These are phyloP conservation scores for Xiphorhynchus elegans DNA, from an alignment of 2,113 vertebrate genomes.

Conservation along the genomic window DNA sequence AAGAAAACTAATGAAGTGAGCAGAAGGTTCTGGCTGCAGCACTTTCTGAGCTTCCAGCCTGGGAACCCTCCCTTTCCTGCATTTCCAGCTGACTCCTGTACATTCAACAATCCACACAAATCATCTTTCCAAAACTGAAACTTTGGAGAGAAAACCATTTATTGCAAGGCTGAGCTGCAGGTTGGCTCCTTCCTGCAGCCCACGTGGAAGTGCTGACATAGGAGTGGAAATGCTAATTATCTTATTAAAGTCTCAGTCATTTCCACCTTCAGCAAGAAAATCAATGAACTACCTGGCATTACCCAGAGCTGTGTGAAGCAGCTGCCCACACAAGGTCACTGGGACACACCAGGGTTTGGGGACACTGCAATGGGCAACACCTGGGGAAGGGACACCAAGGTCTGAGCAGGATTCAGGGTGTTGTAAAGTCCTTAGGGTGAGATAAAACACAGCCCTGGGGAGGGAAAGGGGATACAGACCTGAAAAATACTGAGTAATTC, in stretches of 20 bases:
- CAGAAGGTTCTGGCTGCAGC: background rate
- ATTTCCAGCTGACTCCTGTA: background rate
- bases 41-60: background rate
- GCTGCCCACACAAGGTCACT: background rate
- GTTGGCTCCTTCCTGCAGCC: background rate
- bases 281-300: background rate
- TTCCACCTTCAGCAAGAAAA: background rate
- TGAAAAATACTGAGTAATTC: background rate
- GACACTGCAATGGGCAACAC: rapidly evolving
- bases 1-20: background rate
- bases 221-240: background rate
- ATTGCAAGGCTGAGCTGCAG: background rate
- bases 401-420: rapidly evolving
- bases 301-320: background rate
- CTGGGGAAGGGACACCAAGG: background rate
- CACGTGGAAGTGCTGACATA: background rate
- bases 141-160: background rate
- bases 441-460: background rate
- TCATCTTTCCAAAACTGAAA: rapidly evolving
- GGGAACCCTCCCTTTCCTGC: background rate
- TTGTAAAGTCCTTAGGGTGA: background rate
- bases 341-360: background rate
- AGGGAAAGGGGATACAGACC: background rate
- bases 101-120: background rate
- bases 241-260: background rate